phyloP scores from a whole-genome alignment of 2,888 invertebrate genomes.

The Hoplodrina ambigua region DNA sequence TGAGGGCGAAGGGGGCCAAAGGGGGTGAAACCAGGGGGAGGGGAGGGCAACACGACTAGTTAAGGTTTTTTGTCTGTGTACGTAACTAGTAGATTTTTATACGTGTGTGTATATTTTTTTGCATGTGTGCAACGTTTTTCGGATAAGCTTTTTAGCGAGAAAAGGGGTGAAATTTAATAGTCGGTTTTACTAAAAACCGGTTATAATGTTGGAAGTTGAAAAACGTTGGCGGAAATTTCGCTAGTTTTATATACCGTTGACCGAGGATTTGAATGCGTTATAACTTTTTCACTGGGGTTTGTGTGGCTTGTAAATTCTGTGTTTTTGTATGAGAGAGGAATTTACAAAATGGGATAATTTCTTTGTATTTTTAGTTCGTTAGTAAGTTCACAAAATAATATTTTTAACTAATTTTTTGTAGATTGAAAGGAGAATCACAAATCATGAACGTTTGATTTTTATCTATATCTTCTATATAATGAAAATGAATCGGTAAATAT shows the following conservation, averaged over 20 bases:
- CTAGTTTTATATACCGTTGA: slow-evolving; percentile 54
- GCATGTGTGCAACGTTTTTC: slow-evolving; percentile 73
- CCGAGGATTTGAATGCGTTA: slow-evolving; percentile 54
- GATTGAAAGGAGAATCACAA: too few species aligned
- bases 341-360: slow-evolving; percentile 16
- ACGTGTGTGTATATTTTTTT: slow-evolving; percentile 62
- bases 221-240: slow-evolving; percentile 58
- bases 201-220: slow-evolving; percentile 66
- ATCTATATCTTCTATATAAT: too few species aligned
- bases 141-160: slow-evolving; percentile 78
- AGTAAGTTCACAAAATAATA: too few species aligned
- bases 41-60: slow-evolving; percentile 74
- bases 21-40: slow-evolving; percentile 48
- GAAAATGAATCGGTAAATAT: too few species aligned
- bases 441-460: too few species aligned
- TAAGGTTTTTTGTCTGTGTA: slow-evolving; percentile 88
- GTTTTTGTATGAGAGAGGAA: slow-evolving; percentile 17
- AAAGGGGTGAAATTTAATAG: slow-evolving; percentile 78
- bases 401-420: too few species aligned
- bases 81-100: slow-evolving; percentile 65
- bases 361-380: slow-evolving; percentile 4
- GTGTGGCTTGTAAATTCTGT: slow-evolving; percentile 33
- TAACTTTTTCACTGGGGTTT: slow-evolving; percentile 43
- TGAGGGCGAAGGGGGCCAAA: slow-evolving; percentile 73
- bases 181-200: slow-evolving; percentile 71